These are phyloP conservation scores for Alca torda DNA, from an alignment of 2,797 vertebrate species.

Conservation along the genomic window DNA sequence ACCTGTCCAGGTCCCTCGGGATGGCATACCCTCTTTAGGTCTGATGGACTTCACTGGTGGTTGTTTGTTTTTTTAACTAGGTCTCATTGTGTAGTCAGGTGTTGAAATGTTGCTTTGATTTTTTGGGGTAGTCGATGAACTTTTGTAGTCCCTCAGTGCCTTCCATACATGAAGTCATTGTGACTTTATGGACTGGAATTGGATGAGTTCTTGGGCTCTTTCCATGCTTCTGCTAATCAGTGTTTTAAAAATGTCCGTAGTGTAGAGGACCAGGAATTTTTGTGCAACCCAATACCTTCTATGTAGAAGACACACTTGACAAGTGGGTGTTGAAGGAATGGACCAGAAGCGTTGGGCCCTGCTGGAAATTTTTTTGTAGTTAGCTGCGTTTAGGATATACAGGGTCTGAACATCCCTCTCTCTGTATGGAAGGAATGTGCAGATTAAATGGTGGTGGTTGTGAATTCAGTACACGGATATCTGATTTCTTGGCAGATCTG, in stretches of 20 bases:
- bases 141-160: neutral
- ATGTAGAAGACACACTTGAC: neutral
- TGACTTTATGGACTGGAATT: neutral
- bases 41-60: neutral
- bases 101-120: neutral
- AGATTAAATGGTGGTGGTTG: slow-evolving; percentile 27
- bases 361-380: neutral
- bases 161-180: rapidly evolving
- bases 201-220: neutral
- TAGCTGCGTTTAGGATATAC: neutral
- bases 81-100: neutral
- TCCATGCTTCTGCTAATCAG: neutral
- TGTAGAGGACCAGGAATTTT: neutral
- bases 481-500: slow-evolving; percentile 57
- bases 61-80: neutral
- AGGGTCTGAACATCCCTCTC: neutral
- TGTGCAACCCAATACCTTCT: neutral
- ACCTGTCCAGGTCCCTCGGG: neutral
- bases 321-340: neutral
- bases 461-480: slow-evolving; percentile 55
- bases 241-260: rapidly evolving
- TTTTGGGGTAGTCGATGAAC: neutral
- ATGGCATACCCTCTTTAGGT: neutral
- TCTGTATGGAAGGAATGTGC: slow-evolving; percentile 23
- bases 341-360: neutral